Percentiles rank a stretch among this genome's conserved stretches.
These are phyloP conservation scores for Drosophila nigromelanica DNA, from an alignment of 1,140 invertebrate genomes.

Conservation along the genomic window DNA sequence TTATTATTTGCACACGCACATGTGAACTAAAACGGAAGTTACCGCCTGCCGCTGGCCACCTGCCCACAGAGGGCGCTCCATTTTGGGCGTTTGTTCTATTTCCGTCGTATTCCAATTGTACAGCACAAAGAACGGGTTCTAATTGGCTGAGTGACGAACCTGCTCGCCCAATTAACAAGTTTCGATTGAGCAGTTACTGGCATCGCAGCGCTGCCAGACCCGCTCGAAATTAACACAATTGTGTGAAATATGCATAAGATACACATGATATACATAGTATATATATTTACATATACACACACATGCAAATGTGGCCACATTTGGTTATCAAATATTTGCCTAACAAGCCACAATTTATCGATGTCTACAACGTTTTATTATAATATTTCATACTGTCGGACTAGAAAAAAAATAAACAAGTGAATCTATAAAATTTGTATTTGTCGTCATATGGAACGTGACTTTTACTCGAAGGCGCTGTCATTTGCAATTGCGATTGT, in stretches of 20 bases:
- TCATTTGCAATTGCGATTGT: slow-evolving; percentile 40
- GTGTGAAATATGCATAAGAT: slow-evolving; percentile 32
- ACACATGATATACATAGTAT: slow-evolving; percentile 8
- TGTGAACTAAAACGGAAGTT: slow-evolving; percentile 27
- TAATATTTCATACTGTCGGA: slow-evolving; percentile 29
- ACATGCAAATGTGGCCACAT: slow-evolving; percentile 36
- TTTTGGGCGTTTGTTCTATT: slow-evolving; percentile 48
- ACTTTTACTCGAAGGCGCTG: slow-evolving; percentile 30
- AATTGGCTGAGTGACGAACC: slow-evolving; percentile 53
- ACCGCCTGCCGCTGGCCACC: slow-evolving; percentile 22
- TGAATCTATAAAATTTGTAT: slow-evolving; percentile 23
- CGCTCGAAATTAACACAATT: slow-evolving; percentile 51
- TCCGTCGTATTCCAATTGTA: slow-evolving; percentile 47
- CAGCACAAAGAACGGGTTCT: slow-evolving; percentile 39
- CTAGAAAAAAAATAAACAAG: slow-evolving; percentile 8
- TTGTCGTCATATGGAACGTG: slow-evolving; percentile 46
- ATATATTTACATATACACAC: not conserved
- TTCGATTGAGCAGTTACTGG: slow-evolving; percentile 60
- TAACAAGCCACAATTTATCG: slow-evolving; percentile 43
- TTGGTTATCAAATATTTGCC: slow-evolving; percentile 44
- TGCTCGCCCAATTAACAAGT: slow-evolving; percentile 73
- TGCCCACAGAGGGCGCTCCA: slow-evolving; percentile 38
- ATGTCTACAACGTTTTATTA: slow-evolving; percentile 39
- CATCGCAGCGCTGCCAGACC: slow-evolving; percentile 32
- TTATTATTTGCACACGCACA: slow-evolving; percentile 19